Evolutionary conservation across 2,797 vertebrate species (phyloP).

Genomic region (Hippocampus kuda): DNA sequence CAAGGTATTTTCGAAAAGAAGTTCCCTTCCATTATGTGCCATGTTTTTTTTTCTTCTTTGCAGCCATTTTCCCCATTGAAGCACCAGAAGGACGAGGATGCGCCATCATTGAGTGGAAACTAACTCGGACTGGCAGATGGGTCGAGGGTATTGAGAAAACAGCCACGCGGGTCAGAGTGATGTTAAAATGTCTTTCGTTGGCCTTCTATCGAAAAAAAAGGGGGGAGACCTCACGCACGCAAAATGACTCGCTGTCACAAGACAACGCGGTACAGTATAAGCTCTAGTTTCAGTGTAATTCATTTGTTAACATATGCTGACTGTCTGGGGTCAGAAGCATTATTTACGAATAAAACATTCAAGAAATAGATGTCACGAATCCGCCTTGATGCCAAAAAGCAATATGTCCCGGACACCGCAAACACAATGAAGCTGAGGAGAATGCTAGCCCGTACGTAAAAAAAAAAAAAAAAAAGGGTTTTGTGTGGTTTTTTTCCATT

Average conservation of each 20-base stretch:
- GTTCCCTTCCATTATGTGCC: constrained; percentile 5
- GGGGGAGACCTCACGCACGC: constrained; percentile 13
- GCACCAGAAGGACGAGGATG: constrained; percentile 18
- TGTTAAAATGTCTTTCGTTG: constrained; percentile 48
- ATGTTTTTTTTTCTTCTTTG: background rate
- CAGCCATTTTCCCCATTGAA: background rate
- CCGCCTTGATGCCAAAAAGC: background rate
- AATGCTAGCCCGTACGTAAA: no score
- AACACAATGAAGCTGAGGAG: background rate
- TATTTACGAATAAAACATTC: no score
- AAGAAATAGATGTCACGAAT: background rate
- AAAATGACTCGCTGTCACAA: constrained; percentile 10
- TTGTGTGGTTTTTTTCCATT: background rate
- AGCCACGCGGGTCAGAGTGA: constrained; percentile 44
- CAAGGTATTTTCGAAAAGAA: constrained; percentile 8
- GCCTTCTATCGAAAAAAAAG: constrained; percentile 11
- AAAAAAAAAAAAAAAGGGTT: background rate
- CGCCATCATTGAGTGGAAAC: constrained; percentile 24
- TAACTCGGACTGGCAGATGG: constrained; percentile 53
- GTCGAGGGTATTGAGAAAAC: constrained; percentile 49
- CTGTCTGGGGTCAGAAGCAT: no score
- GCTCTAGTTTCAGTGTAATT: background rate
- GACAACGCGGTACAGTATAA: background rate
- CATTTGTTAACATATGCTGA: background rate
- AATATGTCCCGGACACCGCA: background rate